Conservation (phyloP, 2,888 invertebrate genomes). For the Tenthredo mesomela region DNA sequence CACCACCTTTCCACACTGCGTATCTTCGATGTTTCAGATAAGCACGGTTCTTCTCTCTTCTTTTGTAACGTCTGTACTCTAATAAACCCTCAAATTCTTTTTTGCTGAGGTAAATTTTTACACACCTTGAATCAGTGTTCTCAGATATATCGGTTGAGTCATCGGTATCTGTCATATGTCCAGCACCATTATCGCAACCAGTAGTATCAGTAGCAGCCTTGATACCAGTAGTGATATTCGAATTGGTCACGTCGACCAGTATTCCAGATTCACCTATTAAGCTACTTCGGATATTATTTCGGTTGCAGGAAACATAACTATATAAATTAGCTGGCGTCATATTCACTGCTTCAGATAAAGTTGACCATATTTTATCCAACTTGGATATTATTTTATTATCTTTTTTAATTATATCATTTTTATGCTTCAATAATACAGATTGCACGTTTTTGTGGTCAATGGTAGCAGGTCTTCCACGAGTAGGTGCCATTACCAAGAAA, state of each 20-base stretch:
- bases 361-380: constrained; percentile 2
- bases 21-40: constrained; percentile 3
- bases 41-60: background rate
- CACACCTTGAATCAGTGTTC: background rate
- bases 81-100: constrained; percentile 15
- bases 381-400: constrained; percentile 7
- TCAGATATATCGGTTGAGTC: background rate
- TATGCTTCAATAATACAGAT: background rate
- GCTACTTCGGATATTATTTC: constrained; percentile 7
- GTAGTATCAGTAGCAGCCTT: background rate
- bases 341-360: background rate
- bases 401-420: background rate
- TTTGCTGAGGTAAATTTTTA: constrained; percentile 4
- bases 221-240: background rate
- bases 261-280: background rate
- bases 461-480: constrained; percentile 7
- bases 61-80: background rate
- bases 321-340: constrained; percentile 16
- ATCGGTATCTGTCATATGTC: background rate
- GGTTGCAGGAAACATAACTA: constrained; percentile 28
- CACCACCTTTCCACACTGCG: constrained; percentile 16
- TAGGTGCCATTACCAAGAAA: constrained; percentile 5
- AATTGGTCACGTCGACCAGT: background rate
- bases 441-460: background rate
- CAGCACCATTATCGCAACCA: background rate